A percentile compares a stretch with the other conserved stretches of the same genome.
These are phyloP conservation scores for Therioaphis trifolii DNA, from an alignment of 2,888 invertebrate genomes.

Conservation along the genomic window DNA sequence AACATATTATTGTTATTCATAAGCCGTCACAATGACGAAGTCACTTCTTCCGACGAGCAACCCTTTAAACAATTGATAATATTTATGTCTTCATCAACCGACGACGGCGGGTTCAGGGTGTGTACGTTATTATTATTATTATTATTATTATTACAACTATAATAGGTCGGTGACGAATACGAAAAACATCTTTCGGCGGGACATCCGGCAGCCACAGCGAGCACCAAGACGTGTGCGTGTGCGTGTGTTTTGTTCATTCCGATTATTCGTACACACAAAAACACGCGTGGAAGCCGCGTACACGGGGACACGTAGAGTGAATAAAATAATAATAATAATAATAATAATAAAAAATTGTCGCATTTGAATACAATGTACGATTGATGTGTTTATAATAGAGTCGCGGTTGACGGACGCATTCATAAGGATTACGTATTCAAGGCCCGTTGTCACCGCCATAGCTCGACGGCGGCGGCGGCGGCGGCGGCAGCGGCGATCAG, in stretches of 20 bases:
- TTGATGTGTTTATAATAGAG: conserved; percentile 57
- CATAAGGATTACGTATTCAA: conserved; percentile 56
- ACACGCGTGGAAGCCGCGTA: conserved; percentile 20
- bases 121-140: not conserved
- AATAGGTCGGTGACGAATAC: conserved; percentile 43
- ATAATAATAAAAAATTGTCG: conserved; percentile 36
- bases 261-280: conserved; percentile 38
- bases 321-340: not conserved
- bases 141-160: not conserved
- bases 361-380: conserved; percentile 62
- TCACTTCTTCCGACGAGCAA: conserved; percentile 25
- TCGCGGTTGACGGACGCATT: conserved; percentile 47
- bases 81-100: conserved; percentile 50
- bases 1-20: conserved; percentile 28
- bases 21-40: conserved; percentile 39
- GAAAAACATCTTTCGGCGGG: conserved; percentile 7
- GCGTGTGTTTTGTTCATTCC: conserved; percentile 7
- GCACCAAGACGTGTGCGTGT: not conserved
- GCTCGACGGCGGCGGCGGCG: no score
- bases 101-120: not conserved
- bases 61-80: conserved; percentile 56
- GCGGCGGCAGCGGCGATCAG: no score
- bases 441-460: conserved; percentile 55
- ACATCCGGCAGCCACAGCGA: conserved; percentile 28
- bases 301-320: not conserved